These are phyloP conservation scores for Oscheius onirici DNA, from an alignment of 2,888 invertebrate species.

Conservation along the genomic window DNA sequence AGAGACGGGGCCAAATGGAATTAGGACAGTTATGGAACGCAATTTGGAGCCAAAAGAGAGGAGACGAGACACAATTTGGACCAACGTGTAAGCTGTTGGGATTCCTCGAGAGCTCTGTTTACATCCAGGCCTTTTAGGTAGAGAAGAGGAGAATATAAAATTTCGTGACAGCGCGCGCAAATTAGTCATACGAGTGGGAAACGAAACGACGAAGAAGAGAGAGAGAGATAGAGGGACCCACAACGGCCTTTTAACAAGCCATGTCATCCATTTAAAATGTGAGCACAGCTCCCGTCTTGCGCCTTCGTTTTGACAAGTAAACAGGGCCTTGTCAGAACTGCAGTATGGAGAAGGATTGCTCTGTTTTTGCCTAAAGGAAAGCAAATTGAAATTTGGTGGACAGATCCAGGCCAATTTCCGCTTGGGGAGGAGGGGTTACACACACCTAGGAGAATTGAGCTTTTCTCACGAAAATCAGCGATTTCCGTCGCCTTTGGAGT, in stretches of 20 bases:
- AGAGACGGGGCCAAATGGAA: slow-evolving; percentile 31
- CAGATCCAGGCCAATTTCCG: slow-evolving; percentile 1
- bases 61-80: slow-evolving; percentile 28
- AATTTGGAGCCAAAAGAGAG: slow-evolving; percentile 20
- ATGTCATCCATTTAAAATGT: slow-evolving; percentile 30
- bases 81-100: too few species aligned
- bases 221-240: too few species aligned
- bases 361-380: not conserved
- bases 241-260: slow-evolving; percentile 2
- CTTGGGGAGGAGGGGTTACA: not conserved
- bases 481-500: too few species aligned
- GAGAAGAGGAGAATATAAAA: too few species aligned
- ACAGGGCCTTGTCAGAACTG: not conserved
- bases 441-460: not conserved
- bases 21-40: slow-evolving; percentile 33
- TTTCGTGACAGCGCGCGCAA: not conserved
- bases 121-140: not conserved
- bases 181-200: slow-evolving; percentile 12
- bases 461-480: not conserved
- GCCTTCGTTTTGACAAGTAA: not conserved
- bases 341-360: too few species aligned
- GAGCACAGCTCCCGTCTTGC: slow-evolving; percentile 2
- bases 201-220: not conserved
- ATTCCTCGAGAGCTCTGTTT: slow-evolving; percentile 25
- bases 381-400: slow-evolving; percentile 3